Percentiles rank a stretch among this genome's conserved stretches.
phyloP scores from a whole-genome alignment of 2,113 vertebrate genomes.

The Phalacrocorax carbo region DNA sequence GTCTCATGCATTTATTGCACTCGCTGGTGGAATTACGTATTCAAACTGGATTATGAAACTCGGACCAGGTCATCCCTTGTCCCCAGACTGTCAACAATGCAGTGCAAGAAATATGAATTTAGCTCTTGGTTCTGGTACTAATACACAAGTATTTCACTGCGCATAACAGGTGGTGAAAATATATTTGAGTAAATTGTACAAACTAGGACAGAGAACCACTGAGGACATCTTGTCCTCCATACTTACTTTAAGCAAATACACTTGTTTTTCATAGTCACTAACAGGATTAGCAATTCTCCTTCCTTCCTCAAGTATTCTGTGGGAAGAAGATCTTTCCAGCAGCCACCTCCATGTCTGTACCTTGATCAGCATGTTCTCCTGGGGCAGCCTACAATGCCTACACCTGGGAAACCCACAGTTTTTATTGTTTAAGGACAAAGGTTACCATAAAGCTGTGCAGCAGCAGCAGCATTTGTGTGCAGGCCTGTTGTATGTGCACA shows the following conservation, averaged over 20 bases:
- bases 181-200: neutral
- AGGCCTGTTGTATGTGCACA: neutral
- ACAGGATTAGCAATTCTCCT: neutral
- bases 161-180: neutral
- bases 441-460: neutral
- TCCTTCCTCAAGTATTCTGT: neutral
- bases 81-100: neutral
- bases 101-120: neutral
- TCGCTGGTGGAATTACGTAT: neutral
- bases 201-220: neutral
- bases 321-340: neutral
- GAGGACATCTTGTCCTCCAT: neutral
- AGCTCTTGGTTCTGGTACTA: neutral
- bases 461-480: neutral
- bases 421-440: neutral
- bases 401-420: neutral
- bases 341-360: neutral
- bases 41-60: neutral
- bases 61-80: neutral
- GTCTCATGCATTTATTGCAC: neutral
- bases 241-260: neutral
- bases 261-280: neutral
- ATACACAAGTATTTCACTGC: neutral
- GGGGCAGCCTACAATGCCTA: neutral
- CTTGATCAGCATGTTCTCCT: neutral